Evolutionary conservation across 2,888 invertebrate species (phyloP), one percentile per base, ranked within the genome.

Genomic region (Drosophila neutralis): DNA sequence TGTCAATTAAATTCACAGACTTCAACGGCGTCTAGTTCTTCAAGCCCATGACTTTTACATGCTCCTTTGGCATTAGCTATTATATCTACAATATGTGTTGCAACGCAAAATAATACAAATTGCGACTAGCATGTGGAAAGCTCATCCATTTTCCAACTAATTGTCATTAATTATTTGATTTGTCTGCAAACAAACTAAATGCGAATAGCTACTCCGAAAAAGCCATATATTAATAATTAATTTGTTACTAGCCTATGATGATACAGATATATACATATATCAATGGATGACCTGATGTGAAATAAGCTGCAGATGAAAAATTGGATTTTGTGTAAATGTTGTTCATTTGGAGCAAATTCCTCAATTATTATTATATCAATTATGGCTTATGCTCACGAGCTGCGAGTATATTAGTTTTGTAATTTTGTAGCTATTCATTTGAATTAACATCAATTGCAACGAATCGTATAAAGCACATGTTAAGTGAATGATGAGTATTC

Each of bases 401-500:
- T 27, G 35, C 48, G 18, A 15, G 29, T n/a, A 11, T 49, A 60
- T 49, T 60, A 3, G n/a, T 35, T 60, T 36, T 10, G 51, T 2
- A 48, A 31, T 60, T 60, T n/a, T 51, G n/a, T 10, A 21, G 51
- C 11, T 18, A 38, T 27, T 65, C 1, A 51, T 40, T 62, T 33
- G 51, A 62, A 62, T 51, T 40, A 49, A 35, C 11, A n/a, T 15
- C 29, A 29, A 31, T 45, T 45, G 58, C 33, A 27, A 36, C n/a
- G 42, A 29, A 45, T 63, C 13, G 2, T 27, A 59, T n/a, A 24
- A 21, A 27, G 24, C 13, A 24, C 38, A 49, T 45, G 31, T 48
- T 29, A 38, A 38, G n/a, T 63, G 36, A 48, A 53, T 64, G 35
- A 67, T 53, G 42, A 13, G 31, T 24, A 13, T 29, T 35, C 65